Percentiles rank a stretch among this genome's conserved stretches.
phyloP scores from a whole-genome alignment of 2,113 vertebrate genomes.

The Mirounga angustirostris region DNA sequence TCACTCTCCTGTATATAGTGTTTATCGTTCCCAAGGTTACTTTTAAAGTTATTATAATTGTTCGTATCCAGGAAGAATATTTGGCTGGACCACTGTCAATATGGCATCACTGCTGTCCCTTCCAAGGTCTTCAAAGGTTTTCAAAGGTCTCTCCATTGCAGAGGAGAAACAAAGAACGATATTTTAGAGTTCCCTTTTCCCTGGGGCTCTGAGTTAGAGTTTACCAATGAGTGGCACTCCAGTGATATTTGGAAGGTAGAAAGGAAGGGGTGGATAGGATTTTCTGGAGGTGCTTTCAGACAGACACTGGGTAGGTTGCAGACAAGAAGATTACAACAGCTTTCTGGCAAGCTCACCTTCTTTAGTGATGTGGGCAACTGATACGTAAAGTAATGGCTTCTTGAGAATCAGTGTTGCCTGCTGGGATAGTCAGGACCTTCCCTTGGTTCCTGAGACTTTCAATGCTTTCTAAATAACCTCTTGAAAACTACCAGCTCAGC shows the following conservation, averaged over 20 bases:
- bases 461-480: not conserved
- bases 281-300: not conserved
- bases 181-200: not conserved
- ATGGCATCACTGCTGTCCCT: not conserved
- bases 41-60: not conserved
- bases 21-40: not conserved
- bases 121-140: not conserved
- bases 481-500: not conserved
- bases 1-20: not conserved
- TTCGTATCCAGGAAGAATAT: not conserved
- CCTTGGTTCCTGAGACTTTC: not conserved
- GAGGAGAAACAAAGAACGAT: not conserved
- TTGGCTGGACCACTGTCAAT: not conserved
- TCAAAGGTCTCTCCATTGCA: not conserved
- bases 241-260: not conserved
- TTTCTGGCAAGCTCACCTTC: not conserved
- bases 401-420: not conserved
- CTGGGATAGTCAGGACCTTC: not conserved
- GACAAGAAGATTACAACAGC: not conserved
- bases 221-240: not conserved
- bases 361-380: not conserved
- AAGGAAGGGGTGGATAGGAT: not conserved
- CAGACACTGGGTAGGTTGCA: not conserved
- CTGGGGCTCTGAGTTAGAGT: not conserved
- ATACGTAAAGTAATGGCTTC: not conserved